These are phyloP conservation scores for Antheraea pernyi DNA, from an alignment of 1,140 invertebrate genomes.

Conservation along the genomic window DNA sequence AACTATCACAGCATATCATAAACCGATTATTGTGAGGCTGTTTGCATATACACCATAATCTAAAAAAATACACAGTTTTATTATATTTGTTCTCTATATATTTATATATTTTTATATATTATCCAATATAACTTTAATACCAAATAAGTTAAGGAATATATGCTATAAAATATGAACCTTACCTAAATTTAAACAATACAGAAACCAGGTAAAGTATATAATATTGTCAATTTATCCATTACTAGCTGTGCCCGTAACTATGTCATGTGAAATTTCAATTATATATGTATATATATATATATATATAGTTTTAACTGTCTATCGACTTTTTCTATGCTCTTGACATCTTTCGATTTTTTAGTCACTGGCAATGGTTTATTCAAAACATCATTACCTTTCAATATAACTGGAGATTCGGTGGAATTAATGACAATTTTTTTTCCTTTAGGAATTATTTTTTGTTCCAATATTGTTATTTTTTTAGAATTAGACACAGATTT, in stretches of 20 bases:
- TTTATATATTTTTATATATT: not conserved
- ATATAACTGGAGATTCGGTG: constrained; percentile 56
- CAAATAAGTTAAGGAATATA: constrained; percentile 4
- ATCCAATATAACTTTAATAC: not conserved
- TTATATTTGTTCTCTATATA: not conserved
- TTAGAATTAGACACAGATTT: constrained; percentile 68
- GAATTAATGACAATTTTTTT: constrained; percentile 72
- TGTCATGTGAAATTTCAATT: too few relatives aligned
- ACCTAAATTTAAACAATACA: too few relatives aligned
- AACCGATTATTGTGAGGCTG: constrained; percentile 97
- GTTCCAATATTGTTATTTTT: constrained; percentile 76
- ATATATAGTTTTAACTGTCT: constrained; percentile 32
- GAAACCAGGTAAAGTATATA: too few relatives aligned
- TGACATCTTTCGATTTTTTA: constrained; percentile 37
- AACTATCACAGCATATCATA: constrained; percentile 98
- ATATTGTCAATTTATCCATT: too few relatives aligned
- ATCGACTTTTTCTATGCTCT: constrained; percentile 38
- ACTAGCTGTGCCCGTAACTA: too few relatives aligned
- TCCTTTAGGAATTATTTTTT: constrained; percentile 74
- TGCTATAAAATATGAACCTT: too few relatives aligned
- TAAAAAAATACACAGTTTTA: constrained; percentile 29
- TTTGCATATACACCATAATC: constrained; percentile 96
- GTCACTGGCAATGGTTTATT: constrained; percentile 62
- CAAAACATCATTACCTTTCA: constrained; percentile 69
- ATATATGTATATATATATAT: too few relatives aligned